Evolutionary conservation across 2,113 vertebrate species (phyloP).

Genomic region (Dolichallabes microphthalmus): DNA sequence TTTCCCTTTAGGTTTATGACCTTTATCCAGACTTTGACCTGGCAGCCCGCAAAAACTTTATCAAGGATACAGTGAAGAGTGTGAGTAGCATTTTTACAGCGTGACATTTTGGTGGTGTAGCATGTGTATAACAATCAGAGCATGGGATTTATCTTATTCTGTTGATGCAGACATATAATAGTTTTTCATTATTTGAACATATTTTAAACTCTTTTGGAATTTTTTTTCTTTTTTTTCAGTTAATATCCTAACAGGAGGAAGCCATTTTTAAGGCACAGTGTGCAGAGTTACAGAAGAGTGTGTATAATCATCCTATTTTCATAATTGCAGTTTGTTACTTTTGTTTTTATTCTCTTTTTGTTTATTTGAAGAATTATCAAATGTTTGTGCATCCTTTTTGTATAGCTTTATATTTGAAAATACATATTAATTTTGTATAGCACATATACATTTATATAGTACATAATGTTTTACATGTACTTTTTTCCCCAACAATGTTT

Average conservation of each 20-base stretch:
- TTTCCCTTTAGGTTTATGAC: constrained; percentile 82
- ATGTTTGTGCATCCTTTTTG: constrained; percentile 34
- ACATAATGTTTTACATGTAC: constrained; percentile 27
- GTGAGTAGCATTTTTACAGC: constrained; percentile 69
- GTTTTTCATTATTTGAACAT: constrained; percentile 8
- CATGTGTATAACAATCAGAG: background rate
- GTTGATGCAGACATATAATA: background rate
- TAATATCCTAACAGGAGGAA: constrained; percentile 37
- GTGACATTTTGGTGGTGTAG: too few species aligned
- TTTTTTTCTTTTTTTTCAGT: background rate
- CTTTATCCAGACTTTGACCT: constrained; percentile 87
- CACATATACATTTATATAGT: constrained; percentile 12
- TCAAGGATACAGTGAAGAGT: constrained; percentile 90
- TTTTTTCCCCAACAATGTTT: background rate
- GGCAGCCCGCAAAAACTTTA: constrained; percentile 85
- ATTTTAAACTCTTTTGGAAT: background rate
- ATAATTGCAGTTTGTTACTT: constrained; percentile 1
- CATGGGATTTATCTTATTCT: background rate
- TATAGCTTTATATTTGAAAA: constrained; percentile 37
- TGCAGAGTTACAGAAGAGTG: constrained; percentile 5
- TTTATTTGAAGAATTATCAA: constrained; percentile 18
- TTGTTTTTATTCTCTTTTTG: constrained; percentile 12
- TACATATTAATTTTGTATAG: constrained; percentile 28
- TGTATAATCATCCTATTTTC: constrained; percentile 23
- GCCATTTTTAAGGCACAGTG: constrained; percentile 4